A percentile compares a stretch with the other conserved stretches of the same genome.
Conservation (phyloP, 2,113 vertebrate genomes). For the Edolisoma coerulescens region DNA sequence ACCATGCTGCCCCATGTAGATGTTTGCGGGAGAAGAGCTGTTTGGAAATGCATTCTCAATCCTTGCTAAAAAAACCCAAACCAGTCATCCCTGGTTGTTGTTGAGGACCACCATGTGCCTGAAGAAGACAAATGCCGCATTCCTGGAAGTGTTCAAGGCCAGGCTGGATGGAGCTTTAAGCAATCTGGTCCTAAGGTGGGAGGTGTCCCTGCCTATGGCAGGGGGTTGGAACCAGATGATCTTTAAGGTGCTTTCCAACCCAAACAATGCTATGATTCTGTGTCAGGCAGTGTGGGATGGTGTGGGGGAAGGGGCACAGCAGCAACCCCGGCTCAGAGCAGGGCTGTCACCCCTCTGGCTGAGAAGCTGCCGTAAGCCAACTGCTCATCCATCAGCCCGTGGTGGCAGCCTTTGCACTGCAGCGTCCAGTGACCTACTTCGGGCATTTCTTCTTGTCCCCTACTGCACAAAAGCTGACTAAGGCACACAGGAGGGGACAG, state of each 20-base stretch:
- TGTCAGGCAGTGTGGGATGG: fast-evolving
- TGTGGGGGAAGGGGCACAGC: too few species aligned
- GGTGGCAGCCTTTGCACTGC: not conserved
- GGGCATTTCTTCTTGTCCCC: not conserved
- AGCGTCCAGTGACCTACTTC: not conserved
- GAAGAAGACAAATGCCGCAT: not conserved
- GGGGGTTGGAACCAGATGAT: not conserved
- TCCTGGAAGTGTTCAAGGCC: not conserved
- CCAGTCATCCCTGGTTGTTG: not conserved
- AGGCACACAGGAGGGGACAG: not conserved
- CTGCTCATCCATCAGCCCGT: not conserved
- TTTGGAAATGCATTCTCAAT: not conserved
- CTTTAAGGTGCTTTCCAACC: not conserved
- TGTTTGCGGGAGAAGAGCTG: not conserved
- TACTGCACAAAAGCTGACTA: not conserved
- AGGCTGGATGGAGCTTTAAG: not conserved
- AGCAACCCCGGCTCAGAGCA: not conserved
- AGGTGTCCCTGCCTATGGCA: not conserved
- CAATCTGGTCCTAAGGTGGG: not conserved
- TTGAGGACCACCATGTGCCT: not conserved
- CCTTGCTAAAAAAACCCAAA: not conserved
- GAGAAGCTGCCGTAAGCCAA: fast-evolving
- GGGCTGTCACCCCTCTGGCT: not conserved
- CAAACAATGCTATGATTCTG: not conserved
- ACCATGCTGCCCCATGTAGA: fast-evolving